A percentile compares a stretch with the other conserved stretches of the same genome.
These are phyloP conservation scores for Heliconius hermathena DNA, from an alignment of 1,140 invertebrate genomes.

Conservation along the genomic window DNA sequence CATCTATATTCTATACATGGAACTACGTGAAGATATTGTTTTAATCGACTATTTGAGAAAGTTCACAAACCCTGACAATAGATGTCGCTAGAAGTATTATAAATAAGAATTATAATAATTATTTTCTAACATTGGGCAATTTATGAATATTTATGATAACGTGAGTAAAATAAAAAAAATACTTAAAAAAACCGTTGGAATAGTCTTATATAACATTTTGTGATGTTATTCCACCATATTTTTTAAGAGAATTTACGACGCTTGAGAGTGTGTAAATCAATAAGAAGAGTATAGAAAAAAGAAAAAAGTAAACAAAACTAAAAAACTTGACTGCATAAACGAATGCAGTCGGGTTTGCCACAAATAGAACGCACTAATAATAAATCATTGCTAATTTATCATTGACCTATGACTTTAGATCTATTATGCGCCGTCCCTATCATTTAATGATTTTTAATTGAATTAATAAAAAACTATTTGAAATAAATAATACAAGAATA, in stretches of 20 bases:
- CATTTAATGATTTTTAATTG: not conserved
- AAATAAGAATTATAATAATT: not conserved
- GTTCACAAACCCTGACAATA: not conserved
- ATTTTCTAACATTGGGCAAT: too few species aligned
- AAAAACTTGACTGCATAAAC: too few species aligned
- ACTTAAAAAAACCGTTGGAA: too few species aligned
- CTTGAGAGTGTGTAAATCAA: too few species aligned
- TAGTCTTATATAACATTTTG: too few species aligned
- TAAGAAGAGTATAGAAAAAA: too few species aligned
- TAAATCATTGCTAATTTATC: conserved; percentile 9
- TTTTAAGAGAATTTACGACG: too few species aligned
- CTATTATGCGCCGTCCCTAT: not conserved
- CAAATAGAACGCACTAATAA: not conserved
- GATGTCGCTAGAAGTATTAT: not conserved
- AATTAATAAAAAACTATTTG: not conserved
- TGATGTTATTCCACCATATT: too few species aligned
- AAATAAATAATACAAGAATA: not conserved
- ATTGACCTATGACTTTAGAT: conserved; percentile 1
- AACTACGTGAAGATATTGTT: not conserved
- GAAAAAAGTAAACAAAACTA: too few species aligned
- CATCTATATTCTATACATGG: not conserved
- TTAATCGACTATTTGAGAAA: not conserved
- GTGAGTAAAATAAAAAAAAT: too few species aligned
- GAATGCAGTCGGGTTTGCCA: not conserved
- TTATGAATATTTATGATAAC: too few species aligned